A percentile compares a stretch with the other conserved stretches of the same genome.
These are phyloP conservation scores for Tonatia bakeri DNA, from an alignment of 2,113 vertebrate genomes.

Conservation along the genomic window DNA sequence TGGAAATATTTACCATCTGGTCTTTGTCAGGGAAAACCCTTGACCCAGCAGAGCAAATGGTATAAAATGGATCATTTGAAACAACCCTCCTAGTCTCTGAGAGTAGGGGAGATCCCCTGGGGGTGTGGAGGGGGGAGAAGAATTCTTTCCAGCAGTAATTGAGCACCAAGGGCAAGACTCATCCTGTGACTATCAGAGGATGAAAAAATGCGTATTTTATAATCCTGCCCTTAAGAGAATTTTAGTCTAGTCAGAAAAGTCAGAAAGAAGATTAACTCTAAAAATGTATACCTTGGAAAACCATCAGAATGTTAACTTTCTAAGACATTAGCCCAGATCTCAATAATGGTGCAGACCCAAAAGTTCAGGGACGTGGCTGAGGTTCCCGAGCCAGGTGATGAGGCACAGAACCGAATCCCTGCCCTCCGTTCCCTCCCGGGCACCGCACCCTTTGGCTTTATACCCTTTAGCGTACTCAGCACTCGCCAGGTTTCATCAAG, in stretches of 20 bases:
- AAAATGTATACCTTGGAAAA: neutral
- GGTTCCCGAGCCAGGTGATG: neutral
- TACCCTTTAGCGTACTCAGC: neutral
- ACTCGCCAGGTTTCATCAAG: neutral
- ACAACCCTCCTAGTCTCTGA: neutral
- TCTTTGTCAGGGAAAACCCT: neutral
- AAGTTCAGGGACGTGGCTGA: neutral
- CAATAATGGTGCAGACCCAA: neutral
- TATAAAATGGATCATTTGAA: neutral
- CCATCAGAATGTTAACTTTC: neutral
- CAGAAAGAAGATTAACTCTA: neutral
- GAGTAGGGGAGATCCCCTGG: neutral
- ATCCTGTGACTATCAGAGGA: neutral
- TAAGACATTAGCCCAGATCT: neutral
- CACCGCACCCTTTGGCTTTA: fast-evolving
- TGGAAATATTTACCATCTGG: neutral
- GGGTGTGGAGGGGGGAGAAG: no score
- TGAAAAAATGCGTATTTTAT: neutral
- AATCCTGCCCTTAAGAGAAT: neutral
- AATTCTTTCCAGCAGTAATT: neutral
- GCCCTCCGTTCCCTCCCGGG: fast-evolving
- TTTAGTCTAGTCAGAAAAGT: neutral
- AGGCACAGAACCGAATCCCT: no score
- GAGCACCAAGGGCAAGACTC: neutral
- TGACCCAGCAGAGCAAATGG: neutral